A percentile compares a stretch with the other conserved stretches of the same genome.
Conservation (phyloP, 2,797 vertebrate genomes). For the Clarias fuscus region DNA sequence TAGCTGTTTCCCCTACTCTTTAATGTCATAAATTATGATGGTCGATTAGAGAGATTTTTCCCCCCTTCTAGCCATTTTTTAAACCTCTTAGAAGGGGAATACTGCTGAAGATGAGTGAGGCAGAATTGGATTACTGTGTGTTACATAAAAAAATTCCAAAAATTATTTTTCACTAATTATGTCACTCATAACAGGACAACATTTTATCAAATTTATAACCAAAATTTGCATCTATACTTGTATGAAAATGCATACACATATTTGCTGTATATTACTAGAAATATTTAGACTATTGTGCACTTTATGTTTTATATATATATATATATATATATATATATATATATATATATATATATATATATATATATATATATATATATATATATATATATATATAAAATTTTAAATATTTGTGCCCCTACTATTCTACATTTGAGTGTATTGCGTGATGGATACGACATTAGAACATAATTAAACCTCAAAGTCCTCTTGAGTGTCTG, state of each 20-base stretch:
- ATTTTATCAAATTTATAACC: constrained; percentile 6
- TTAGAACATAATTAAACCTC: constrained; percentile 44
- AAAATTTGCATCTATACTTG: background rate
- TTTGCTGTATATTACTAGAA: background rate
- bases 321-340: no score
- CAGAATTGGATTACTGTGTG: constrained; percentile 19
- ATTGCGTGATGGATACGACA: constrained; percentile 37
- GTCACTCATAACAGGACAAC: constrained; percentile 20
- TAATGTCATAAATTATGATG: constrained; percentile 77
- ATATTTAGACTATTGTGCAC: background rate
- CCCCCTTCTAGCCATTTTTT: constrained; percentile 36
- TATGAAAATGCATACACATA: background rate
- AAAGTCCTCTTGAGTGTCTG: constrained; percentile 46
- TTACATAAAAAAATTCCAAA: background rate
- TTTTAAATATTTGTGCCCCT: background rate
- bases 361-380: no score
- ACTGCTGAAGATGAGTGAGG: background rate
- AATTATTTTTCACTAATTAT: background rate
- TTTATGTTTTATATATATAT: no score
- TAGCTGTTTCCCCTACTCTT: constrained; percentile 78
- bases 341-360: no score
- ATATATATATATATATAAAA: no score
- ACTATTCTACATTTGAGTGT: background rate
- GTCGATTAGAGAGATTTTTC: constrained; percentile 66
- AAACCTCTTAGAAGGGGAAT: background rate